Percentiles rank a stretch among this genome's conserved stretches.
phyloP scores from a whole-genome alignment of 2,113 vertebrate genomes.

The Ovis aries region ARS-UI_Ramb_v3.0 NC_056054.1:126696501-126697000 shows the following conservation, averaged over 20 bases:
- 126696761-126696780: neutral
- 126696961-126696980: neutral
- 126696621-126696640: neutral
- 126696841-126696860: neutral
- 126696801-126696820: neutral
- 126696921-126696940: neutral
- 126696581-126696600: neutral
- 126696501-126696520: neutral
- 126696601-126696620: neutral
- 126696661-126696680: neutral
- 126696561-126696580: neutral
- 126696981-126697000: neutral
- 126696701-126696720: neutral
- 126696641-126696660: neutral
- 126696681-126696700: neutral
- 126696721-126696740: neutral
- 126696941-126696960: neutral
- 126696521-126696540: neutral
- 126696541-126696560: neutral
- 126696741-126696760: neutral
- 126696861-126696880: neutral
- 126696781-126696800: neutral
- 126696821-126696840: neutral
- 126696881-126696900: neutral
- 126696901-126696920: neutral